Conservation (phyloP, 2,888 invertebrate species). For the Pristionchus fissidentatus region DNA sequence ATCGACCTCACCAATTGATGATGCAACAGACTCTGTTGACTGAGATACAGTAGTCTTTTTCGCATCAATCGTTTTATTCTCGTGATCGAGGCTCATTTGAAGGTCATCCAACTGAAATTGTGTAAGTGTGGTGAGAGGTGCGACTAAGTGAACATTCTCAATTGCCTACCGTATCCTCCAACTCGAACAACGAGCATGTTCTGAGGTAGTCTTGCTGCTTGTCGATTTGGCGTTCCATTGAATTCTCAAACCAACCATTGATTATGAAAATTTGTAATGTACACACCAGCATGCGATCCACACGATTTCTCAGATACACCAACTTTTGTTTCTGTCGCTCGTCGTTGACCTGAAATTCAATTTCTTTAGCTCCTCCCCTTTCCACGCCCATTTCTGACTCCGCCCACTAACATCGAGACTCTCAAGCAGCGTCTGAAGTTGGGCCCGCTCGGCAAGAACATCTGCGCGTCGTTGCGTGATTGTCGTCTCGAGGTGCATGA, state of each 20-base stretch:
- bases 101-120: neutral
- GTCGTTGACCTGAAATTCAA: neutral
- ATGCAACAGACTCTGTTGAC: conserved; percentile 15
- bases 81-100: conserved; percentile 7
- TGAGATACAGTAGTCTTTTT: neutral
- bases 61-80: neutral
- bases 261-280: neutral
- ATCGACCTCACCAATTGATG: neutral
- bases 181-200: conserved; percentile 22
- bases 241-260: neutral
- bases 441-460: conserved; percentile 4
- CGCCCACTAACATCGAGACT: conserved; percentile 12
- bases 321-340: neutral
- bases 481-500: neutral
- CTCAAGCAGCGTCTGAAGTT: conserved; percentile 17
- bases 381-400: conserved; percentile 1
- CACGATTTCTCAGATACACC: neutral
- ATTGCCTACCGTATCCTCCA: conserved; percentile 33
- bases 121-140: conserved; percentile 3
- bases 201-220: conserved; percentile 24
- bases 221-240: conserved; percentile 15
- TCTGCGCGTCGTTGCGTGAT: neutral
- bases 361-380: conserved; percentile 3
- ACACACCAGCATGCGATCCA: conserved; percentile 20
- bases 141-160: neutral